Evolutionary conservation across 1,140 invertebrate species (phyloP).

Genomic region (Aporrectodea caliginosa): DNA sequence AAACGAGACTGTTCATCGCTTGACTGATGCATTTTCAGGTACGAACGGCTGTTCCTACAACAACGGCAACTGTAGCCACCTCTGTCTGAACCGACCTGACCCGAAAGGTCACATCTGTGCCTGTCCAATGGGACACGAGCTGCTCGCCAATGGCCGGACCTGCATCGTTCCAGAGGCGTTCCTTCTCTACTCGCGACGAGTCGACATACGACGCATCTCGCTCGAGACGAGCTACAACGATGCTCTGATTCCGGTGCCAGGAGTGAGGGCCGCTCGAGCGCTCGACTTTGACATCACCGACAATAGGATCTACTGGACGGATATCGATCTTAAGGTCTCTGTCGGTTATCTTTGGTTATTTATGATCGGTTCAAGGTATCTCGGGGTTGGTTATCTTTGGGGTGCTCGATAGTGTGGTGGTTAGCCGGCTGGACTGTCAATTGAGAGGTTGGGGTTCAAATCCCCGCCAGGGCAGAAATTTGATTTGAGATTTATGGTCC

Average conservation of each 20-base stretch:
- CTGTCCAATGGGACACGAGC: constrained; percentile 75
- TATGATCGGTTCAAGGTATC: no score
- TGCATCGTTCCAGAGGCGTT: constrained; percentile 85
- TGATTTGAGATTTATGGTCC: no score
- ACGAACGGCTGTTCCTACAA: constrained; percentile 84
- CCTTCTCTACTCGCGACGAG: constrained; percentile 75
- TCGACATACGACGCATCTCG: constrained; percentile 68
- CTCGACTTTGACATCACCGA: constrained; percentile 87
- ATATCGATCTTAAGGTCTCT: constrained; percentile 65
- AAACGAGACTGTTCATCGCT: background rate
- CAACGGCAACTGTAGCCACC: constrained; percentile 93
- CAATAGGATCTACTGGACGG: constrained; percentile 83
- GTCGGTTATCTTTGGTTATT: constrained; percentile 65
- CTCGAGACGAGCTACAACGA: constrained; percentile 72
- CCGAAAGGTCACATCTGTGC: constrained; percentile 64
- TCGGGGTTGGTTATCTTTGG: no score
- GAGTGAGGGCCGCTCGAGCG: constrained; percentile 80
- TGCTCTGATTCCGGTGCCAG: constrained; percentile 61
- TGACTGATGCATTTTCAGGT: constrained; percentile 48
- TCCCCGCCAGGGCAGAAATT: no score
- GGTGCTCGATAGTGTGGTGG: no score
- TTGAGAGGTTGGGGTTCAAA: no score
- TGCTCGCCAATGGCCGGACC: constrained; percentile 70
- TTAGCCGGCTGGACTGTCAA: no score
- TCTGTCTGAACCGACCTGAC: constrained; percentile 85